phyloP scores from a whole-genome alignment of 2,797 vertebrate species.

The Melanotaenia parkinsoni region DNA sequence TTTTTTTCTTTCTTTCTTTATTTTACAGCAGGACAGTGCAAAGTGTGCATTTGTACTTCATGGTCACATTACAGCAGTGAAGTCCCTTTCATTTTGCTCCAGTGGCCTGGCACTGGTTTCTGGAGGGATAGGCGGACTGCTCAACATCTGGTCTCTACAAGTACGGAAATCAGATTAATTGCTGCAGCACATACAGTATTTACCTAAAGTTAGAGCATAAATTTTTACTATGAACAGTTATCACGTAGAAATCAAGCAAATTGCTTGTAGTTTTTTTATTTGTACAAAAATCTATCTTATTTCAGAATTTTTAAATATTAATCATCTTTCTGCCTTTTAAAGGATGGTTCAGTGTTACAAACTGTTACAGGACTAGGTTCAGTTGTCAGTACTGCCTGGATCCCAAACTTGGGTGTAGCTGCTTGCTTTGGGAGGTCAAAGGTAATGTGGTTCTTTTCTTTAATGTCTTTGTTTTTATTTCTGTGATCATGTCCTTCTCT shows the following conservation, averaged over 20 bases:
- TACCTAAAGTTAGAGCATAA: slow-evolving; percentile 3
- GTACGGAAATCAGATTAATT: slow-evolving; percentile 60
- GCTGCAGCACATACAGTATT: background rate
- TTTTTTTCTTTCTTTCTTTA: background rate
- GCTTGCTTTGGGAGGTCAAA: slow-evolving; percentile 86
- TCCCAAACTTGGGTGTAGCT: slow-evolving; percentile 82
- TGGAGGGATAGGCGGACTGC: slow-evolving; percentile 85
- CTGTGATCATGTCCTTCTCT: background rate
- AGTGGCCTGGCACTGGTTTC: slow-evolving; percentile 83
- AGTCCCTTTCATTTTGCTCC: slow-evolving; percentile 84
- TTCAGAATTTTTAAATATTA: background rate
- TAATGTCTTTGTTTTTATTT: background rate
- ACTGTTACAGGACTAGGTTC: slow-evolving; percentile 85
- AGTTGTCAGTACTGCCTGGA: slow-evolving; percentile 83
- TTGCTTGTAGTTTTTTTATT: background rate
- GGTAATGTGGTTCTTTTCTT: slow-evolving; percentile 65
- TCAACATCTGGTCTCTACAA: slow-evolving; percentile 88
- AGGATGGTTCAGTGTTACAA: slow-evolving; percentile 87
- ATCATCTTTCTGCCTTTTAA: slow-evolving; percentile 33
- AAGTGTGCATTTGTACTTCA: slow-evolving; percentile 83
- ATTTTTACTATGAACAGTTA: background rate
- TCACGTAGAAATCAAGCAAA: background rate
- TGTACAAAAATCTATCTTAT: background rate
- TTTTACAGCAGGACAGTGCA: slow-evolving; percentile 70
- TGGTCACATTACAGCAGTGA: slow-evolving; percentile 86